Percentiles rank a stretch among this genome's conserved stretches.
phyloP scores from a whole-genome alignment of 1,140 invertebrate species.

The Bombus superbus region DNA sequence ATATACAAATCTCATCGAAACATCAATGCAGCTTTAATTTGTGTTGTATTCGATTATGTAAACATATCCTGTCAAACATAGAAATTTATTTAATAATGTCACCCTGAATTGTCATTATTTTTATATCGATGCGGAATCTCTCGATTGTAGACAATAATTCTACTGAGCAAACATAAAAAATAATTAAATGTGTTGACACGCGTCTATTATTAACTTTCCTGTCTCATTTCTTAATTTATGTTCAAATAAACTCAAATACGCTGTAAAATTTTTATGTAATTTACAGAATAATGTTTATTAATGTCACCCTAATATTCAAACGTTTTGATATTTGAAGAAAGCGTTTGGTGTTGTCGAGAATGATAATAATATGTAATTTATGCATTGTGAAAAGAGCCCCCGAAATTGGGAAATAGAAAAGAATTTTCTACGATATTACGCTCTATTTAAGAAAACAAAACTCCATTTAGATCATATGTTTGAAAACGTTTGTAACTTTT shows the following conservation, averaged over 20 bases:
- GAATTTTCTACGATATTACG: too few relatives aligned
- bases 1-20: background rate
- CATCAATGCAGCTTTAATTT: background rate
- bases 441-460: too few relatives aligned
- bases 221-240: background rate
- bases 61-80: background rate
- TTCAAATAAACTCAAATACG: background rate
- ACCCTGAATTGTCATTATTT: background rate
- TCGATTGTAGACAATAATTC: background rate
- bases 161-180: background rate
- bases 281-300: background rate
- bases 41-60: background rate
- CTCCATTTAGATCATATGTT: too few relatives aligned
- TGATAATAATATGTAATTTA: too few relatives aligned
- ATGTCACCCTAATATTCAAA: too few relatives aligned
- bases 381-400: too few relatives aligned
- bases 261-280: background rate
- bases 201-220: background rate
- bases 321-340: too few relatives aligned
- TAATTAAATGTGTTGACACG: background rate
- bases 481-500: too few relatives aligned
- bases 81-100: background rate
- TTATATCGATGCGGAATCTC: background rate
- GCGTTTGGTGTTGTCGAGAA: too few relatives aligned
- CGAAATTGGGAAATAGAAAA: too few relatives aligned